Evolutionary conservation across 2,888 invertebrate species (phyloP), one percentile per base, ranked within the genome.

Genomic region (Dendrolimus houi): DNA sequence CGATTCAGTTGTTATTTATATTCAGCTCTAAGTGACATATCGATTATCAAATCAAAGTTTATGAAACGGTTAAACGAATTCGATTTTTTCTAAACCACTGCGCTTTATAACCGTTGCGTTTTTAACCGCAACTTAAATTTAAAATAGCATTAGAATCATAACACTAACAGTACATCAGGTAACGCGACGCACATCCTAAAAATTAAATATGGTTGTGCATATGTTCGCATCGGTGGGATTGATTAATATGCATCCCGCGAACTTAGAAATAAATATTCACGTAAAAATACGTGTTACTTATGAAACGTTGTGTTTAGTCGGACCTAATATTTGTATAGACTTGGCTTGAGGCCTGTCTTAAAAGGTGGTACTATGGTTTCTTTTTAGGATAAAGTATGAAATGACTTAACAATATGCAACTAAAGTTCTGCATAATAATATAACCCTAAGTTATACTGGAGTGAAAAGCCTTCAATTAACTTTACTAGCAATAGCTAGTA

Each of bases 171-270:
- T 77, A 72, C 68, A 79, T 86, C 83, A 87, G 87, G 87, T 88
- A 86, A 87, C 87, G 83, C 81, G 82, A 85, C 81, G 86, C 83
- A 83, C 81, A 74, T 74, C 78, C 76, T 81, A 84, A 77, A 76
- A 75, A 77, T 74, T 74, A 72, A 78, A 77, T 72, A 71, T 78
- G 75, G 81, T 83, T 85, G 81, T 55, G 59, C n/a, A 41, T n/a
- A 40, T 53, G 59, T 79, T 80, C 81, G 81, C 85, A 80, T 85
- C 88, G 88, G 88, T 87, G 88, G 89, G 88, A 79, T 76, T 68
- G 70, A 77, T 69, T 76, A 80, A 81, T 81, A 81, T 81, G 81
- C 81, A 77, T 77, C 74, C 78, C 80, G 78, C 75, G 68, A 77
- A 71, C 72, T 70, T 81, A 85, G 81, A 83, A 83, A 81, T 81